Percentiles rank a stretch among this genome's conserved stretches.
Evolutionary conservation across 1,140 invertebrate genomes (phyloP).

Genomic region (Harpegnathos saltator): DNA sequence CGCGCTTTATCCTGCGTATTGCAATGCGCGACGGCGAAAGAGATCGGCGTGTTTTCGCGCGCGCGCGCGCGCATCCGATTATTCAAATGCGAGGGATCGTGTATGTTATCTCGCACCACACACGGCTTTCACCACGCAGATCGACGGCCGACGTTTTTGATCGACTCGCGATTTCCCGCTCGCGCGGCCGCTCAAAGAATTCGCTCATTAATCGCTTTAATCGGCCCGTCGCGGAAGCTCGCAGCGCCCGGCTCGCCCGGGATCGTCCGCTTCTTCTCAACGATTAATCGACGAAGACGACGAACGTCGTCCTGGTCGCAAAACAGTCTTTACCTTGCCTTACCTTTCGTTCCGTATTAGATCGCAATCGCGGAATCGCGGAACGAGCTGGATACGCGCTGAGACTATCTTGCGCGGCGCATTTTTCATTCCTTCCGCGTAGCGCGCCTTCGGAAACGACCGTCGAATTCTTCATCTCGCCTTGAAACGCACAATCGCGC

Average conservation of each 20-base stretch:
- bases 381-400: constrained; percentile 54
- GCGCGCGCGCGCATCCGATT: no score
- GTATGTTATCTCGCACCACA: no score
- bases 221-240: constrained; percentile 65
- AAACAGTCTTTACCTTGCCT: constrained; percentile 58
- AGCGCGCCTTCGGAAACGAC: background rate
- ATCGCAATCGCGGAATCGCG: constrained; percentile 58
- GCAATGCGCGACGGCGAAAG: background rate
- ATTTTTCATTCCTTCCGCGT: constrained; percentile 16
- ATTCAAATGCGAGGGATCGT: no score
- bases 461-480: background rate
- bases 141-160: no score
- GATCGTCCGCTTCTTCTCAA: constrained; percentile 47
- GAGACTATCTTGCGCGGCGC: background rate
- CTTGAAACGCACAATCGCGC: background rate
- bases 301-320: background rate
- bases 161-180: background rate
- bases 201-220: constrained; percentile 69
- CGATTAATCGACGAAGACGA: constrained; percentile 29
- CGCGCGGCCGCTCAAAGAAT: no score
- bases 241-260: constrained; percentile 53
- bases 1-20: constrained; percentile 4
- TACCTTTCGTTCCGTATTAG: constrained; percentile 55
- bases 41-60: no score
- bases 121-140: no score